Evolutionary conservation across 2,797 vertebrate species (phyloP).

Genomic region (Lates japonicus): DNA sequence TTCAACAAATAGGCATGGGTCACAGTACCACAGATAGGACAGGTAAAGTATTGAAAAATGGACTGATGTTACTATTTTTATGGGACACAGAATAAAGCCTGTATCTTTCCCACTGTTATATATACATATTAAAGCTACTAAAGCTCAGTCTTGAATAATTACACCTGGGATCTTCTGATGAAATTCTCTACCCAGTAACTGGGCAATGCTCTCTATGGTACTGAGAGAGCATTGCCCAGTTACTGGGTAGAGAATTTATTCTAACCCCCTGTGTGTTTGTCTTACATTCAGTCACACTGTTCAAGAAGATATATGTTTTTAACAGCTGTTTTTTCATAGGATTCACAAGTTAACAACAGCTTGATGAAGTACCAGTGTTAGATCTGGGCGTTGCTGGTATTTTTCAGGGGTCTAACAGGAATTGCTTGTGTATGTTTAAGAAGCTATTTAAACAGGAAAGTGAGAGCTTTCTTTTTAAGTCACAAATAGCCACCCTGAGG

Average conservation of each 20-base stretch:
- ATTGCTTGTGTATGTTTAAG: neutral
- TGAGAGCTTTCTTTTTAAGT: slow-evolving; percentile 18
- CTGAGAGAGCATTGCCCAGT: no score
- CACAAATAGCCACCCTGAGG: neutral
- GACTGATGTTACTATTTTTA: no score
- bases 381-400: neutral
- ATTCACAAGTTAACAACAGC: neutral
- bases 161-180: neutral
- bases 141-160: neutral
- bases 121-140: no score
- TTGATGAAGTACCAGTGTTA: neutral
- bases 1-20: neutral
- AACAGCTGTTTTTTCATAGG: neutral
- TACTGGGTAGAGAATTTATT: no score
- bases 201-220: neutral
- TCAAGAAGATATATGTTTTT: no score
- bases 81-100: no score
- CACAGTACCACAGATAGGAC: neutral
- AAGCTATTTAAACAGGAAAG: neutral
- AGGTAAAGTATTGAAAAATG: neutral
- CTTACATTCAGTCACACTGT: no score
- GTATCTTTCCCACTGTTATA: no score
- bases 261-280: no score
- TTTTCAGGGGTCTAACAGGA: neutral
- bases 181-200: neutral